phyloP scores from a whole-genome alignment of 2,797 vertebrate genomes.

The Ctenochaetus hawaiiensis region DNA sequence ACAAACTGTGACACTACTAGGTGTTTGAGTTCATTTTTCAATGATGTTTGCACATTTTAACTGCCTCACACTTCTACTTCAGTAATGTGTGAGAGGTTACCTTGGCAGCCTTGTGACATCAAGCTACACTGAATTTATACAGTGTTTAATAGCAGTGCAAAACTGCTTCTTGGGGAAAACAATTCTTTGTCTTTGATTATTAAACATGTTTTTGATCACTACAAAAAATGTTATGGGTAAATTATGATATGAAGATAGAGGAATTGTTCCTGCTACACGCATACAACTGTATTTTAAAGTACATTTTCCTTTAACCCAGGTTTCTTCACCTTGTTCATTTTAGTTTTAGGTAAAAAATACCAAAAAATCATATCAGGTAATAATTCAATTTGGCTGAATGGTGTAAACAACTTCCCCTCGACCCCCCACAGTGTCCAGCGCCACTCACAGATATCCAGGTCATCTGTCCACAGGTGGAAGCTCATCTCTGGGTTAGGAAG shows the following conservation, averaged over 20 bases:
- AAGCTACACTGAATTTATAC: too few species aligned
- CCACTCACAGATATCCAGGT: conserved; percentile 93
- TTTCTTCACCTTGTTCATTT: conserved; percentile 5
- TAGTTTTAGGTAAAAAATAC: not conserved
- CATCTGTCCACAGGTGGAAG: conserved; percentile 93
- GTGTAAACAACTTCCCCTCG: conserved; percentile 39
- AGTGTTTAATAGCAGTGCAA: not conserved
- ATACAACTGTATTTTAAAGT: not conserved
- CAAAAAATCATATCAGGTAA: not conserved
- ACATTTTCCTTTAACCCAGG: not conserved
- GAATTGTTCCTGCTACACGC: not conserved
- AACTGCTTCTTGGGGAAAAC: not conserved
- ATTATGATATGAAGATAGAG: too few species aligned
- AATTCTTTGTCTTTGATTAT: not conserved
- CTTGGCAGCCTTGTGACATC: not conserved
- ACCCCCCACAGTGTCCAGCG: conserved; percentile 15
- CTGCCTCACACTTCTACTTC: not conserved
- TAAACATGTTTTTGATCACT: not conserved
- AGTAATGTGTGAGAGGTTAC: conserved; percentile 8
- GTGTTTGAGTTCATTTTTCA: not conserved
- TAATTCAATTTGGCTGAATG: conserved; percentile 6
- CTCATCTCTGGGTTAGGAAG: conserved; percentile 93
- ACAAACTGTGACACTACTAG: not conserved
- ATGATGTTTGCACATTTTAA: not conserved
- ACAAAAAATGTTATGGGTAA: not conserved